These are phyloP conservation scores for Halictus quadricinctus DNA, from an alignment of 2,888 invertebrate genomes.

Conservation along the genomic window DNA sequence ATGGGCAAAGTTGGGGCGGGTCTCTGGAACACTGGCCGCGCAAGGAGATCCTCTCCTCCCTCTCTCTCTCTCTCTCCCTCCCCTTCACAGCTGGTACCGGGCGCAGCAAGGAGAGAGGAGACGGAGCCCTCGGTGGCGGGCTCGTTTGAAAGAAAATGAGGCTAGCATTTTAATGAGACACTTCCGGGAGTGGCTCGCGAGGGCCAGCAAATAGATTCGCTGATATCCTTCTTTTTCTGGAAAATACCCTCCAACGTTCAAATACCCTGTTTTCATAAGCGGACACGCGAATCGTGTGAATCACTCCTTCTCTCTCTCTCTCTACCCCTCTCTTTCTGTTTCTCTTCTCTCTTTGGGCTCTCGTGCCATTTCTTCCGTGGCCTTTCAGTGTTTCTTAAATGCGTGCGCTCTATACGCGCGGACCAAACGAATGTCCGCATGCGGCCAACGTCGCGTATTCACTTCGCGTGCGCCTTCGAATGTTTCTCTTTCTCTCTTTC, in stretches of 20 bases:
- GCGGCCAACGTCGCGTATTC: constrained; percentile 34
- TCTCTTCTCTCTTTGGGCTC: constrained; percentile 10
- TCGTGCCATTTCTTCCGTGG: constrained; percentile 45
- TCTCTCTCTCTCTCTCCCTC: background rate
- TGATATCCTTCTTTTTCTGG: constrained; percentile 74
- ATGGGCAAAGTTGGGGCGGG: constrained; percentile 45
- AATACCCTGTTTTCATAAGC: constrained; percentile 70
- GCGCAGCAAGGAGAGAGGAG: constrained; percentile 29
- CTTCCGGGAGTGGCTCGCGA: constrained; percentile 70
- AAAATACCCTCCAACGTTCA: constrained; percentile 59
- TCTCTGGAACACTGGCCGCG: constrained; percentile 25
- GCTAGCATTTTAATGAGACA: constrained; percentile 79
- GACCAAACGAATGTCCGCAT: constrained; percentile 26
- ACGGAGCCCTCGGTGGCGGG: constrained; percentile 38
- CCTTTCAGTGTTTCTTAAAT: constrained; percentile 56
- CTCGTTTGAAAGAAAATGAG: constrained; percentile 77
- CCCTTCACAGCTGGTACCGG: background rate
- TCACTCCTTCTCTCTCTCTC: constrained; percentile 38
- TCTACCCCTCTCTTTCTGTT: background rate
- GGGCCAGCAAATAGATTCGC: constrained; percentile 78
- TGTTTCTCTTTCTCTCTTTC: constrained; percentile 26
- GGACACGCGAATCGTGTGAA: constrained; percentile 65
- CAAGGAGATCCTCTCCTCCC: constrained; percentile 13
- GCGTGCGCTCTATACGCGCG: constrained; percentile 20
- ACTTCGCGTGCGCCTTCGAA: constrained; percentile 27